A percentile compares a stretch with the other conserved stretches of the same genome.
Evolutionary conservation across 1,140 invertebrate species (phyloP).

Genomic region (Penaeus indicus): DNA sequence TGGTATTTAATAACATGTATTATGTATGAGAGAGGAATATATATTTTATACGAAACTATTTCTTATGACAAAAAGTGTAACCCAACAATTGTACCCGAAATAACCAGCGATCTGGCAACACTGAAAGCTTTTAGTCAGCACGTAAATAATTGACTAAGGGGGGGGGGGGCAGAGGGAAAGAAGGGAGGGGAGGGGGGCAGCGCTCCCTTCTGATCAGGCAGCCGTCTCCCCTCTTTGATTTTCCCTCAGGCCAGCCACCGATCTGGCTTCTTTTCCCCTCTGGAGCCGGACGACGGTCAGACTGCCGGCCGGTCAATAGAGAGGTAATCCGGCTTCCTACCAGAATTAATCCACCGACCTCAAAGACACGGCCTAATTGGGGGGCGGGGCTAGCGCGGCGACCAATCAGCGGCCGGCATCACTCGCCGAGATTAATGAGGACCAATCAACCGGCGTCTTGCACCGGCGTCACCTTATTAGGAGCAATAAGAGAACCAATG

Average conservation of each 20-base stretch:
- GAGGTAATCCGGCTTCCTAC: conserved; percentile 60
- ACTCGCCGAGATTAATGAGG: conserved; percentile 51
- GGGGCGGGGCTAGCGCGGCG: conserved; percentile 51
- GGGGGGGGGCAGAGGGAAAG: background rate
- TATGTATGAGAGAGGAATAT: too few species aligned
- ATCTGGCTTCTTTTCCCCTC: conserved; percentile 53
- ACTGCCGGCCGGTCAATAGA: conserved; percentile 49
- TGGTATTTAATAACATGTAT: too few species aligned
- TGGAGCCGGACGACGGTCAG: conserved; percentile 48
- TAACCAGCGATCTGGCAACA: conserved; percentile 41
- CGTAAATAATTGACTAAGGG: conserved; percentile 54
- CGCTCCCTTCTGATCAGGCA: conserved; percentile 58
- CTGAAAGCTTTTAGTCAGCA: conserved; percentile 54
- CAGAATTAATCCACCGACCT: conserved; percentile 60
- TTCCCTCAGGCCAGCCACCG: conserved; percentile 56
- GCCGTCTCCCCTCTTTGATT: conserved; percentile 58
- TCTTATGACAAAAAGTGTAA: too few species aligned
- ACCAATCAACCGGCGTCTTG: conserved; percentile 58
- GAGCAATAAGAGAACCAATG: conserved; percentile 60
- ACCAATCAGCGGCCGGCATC: conserved; percentile 45
- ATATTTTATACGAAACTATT: too few species aligned
- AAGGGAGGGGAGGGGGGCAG: conserved; percentile 23
- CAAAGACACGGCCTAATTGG: conserved; percentile 59
- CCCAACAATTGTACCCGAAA: conserved; percentile 39
- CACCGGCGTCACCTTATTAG: conserved; percentile 57